Base-by-base conservation (phyloP, 2,888 invertebrate species). In the Lasioglossum oenotherae region DNA sequence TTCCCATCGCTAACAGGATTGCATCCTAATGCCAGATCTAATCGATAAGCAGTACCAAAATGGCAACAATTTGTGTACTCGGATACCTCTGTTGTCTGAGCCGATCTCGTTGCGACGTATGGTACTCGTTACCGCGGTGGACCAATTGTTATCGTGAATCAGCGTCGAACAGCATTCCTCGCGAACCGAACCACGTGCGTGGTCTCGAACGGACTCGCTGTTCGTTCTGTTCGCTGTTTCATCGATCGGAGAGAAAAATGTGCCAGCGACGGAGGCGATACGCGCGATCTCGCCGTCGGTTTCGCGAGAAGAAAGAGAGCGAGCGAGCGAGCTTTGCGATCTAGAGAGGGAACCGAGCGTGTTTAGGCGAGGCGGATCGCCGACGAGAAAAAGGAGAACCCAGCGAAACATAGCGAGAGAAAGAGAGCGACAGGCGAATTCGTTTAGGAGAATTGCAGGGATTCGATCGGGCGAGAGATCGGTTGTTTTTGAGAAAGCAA, bases 401-500 rank as follows among this genome's bases (percentile, higher is more conserved):
- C 6, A 31, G 2, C 16, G 64, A 16, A 31, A 44, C 44, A 44
- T 3, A 44, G 44, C 14, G 12, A 31, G 64, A 14, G 64, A 31
- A 35, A 38, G 38, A 8, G 23, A 19, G 35, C 4, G 41, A 67
- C 46, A 14, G 46, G 35, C 4, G 44, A 53, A 71, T 79, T 27
- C n/a, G n/a, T 79, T 53, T 10, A 38, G 57, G 14, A 19, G 31
- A 38, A 79, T 8, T 19, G 35, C 53, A 41, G n/a, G 44, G 77
- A 78, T 76, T 72, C 35, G 35, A 80, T 57, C 41, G 41, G 14
- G 16, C 64, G 46, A 74, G 69, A 60, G 74, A 71, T 74, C 19
- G 41, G 31, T 71, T 10, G 71, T 35, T 71, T 71, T 81, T 31
- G 75, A 60, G 57, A 57, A 69, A 75, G 78, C 49, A 64, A 74